phyloP scores from a whole-genome alignment of 2,888 invertebrate species.

The Cataglyphis albicans region DNA sequence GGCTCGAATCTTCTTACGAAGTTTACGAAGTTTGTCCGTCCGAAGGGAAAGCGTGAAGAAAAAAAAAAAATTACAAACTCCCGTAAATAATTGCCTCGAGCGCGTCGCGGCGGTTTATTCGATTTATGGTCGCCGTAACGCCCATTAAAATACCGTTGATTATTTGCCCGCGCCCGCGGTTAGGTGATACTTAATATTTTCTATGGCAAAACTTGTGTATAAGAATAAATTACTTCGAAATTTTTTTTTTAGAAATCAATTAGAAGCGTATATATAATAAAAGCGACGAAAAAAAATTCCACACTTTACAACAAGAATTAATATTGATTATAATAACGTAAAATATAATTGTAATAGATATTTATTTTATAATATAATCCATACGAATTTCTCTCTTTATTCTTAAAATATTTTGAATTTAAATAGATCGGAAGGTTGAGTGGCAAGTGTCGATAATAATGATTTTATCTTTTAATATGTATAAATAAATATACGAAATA shows the following conservation, averaged over 20 bases:
- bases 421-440: neutral
- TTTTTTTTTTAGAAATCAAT: neutral
- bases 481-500: neutral
- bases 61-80: conserved; percentile 25
- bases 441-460: neutral
- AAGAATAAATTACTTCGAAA: neutral
- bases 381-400: neutral
- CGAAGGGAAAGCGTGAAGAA: neutral
- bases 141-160: conserved; percentile 18
- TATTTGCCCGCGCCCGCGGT: conserved; percentile 8
- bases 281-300: neutral
- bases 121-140: conserved; percentile 37
- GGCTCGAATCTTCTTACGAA: conserved; percentile 36
- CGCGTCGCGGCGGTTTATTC: conserved; percentile 24
- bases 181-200: neutral
- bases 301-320: too few relatives aligned
- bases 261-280: neutral
- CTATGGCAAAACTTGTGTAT: neutral
- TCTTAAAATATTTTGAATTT: neutral
- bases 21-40: conserved; percentile 34
- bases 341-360: neutral
- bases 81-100: conserved; percentile 40
- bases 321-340: neutral
- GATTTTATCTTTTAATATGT: neutral
- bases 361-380: neutral